Evolutionary conservation across 2,888 invertebrate species (phyloP).

Genomic region (Diaprepes abbreviatus): DNA sequence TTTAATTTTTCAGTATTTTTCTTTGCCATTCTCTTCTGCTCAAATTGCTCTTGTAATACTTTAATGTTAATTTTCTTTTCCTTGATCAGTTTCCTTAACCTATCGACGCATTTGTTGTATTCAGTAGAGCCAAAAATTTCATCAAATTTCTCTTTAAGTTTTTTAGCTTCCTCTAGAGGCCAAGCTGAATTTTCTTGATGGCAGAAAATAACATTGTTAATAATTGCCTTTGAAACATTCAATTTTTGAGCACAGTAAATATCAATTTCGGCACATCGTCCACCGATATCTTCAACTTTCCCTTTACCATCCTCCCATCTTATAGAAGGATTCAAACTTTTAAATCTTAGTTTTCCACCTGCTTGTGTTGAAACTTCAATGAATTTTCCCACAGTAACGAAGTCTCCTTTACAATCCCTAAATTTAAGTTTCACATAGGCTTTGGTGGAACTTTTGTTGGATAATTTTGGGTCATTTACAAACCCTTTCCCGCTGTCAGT

Average conservation of each 20-base stretch:
- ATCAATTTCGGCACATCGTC: conserved; percentile 79
- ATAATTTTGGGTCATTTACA: conserved; percentile 91
- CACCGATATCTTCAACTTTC: conserved; percentile 30
- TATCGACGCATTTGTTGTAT: conserved; percentile 91
- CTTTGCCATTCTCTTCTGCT: conserved; percentile 72
- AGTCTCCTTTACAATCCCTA: conserved; percentile 68
- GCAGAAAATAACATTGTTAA: conserved; percentile 98
- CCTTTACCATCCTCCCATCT: conserved; percentile 36
- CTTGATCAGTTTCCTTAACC: conserved; percentile 77
- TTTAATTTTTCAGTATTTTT: conserved; percentile 75
- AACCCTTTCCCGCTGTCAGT: conserved; percentile 83
- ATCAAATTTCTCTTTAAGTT: conserved; percentile 96
- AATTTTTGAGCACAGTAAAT: conserved; percentile 77
- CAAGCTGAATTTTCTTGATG: conserved; percentile 98
- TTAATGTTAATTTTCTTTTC: conserved; percentile 66
- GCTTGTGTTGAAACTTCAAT: conserved; percentile 71
- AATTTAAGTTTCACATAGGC: conserved; percentile 67
- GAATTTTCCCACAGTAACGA: conserved; percentile 70
- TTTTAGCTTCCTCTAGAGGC: conserved; percentile 95
- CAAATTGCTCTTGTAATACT: conserved; percentile 71
- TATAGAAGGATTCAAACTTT: conserved; percentile 78
- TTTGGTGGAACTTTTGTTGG: conserved; percentile 67
- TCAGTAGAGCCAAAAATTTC: conserved; percentile 96
- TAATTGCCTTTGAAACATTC: conserved; percentile 94
- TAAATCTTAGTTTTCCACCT: conserved; percentile 72